Evolutionary conservation across 2,888 invertebrate species (phyloP).

Genomic region (Pyrgus malvae): DNA sequence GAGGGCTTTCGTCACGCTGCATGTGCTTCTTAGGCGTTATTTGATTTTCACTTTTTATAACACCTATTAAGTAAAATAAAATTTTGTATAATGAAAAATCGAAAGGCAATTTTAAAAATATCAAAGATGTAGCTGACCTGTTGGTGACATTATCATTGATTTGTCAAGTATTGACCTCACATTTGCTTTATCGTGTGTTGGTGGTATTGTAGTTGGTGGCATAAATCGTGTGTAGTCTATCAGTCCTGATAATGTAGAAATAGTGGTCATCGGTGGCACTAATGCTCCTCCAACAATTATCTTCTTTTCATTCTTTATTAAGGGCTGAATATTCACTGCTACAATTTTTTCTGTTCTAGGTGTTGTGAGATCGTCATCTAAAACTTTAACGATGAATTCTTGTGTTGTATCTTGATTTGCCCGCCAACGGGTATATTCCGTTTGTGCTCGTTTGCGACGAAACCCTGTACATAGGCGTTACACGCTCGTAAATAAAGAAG

Average conservation of each 20-base stretch:
- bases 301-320: conserved; percentile 49
- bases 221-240: conserved; percentile 64
- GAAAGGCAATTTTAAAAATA: not conserved
- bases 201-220: conserved; percentile 49
- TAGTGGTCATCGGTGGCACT: conserved; percentile 43
- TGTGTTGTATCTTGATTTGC: conserved; percentile 53
- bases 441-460: conserved; percentile 58
- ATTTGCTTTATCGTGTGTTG: conserved; percentile 11
- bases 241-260: conserved; percentile 32
- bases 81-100: not conserved
- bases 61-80: not conserved
- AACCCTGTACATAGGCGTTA: conserved; percentile 44
- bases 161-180: conserved; percentile 1
- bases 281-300: conserved; percentile 64
- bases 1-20: conserved; percentile 65
- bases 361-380: conserved; percentile 63
- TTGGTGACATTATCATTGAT: conserved; percentile 11
- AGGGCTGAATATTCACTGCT: conserved; percentile 61
- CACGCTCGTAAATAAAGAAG: too few relatives aligned
- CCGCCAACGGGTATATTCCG: conserved; percentile 69
- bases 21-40: conserved; percentile 37
- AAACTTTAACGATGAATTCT: conserved; percentile 72
- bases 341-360: conserved; percentile 47
- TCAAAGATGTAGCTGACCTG: conserved; percentile 15
- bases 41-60: conserved; percentile 9